phyloP scores from a whole-genome alignment of 2,888 invertebrate genomes.

The Lepidocyrtinus sp. region DNA sequence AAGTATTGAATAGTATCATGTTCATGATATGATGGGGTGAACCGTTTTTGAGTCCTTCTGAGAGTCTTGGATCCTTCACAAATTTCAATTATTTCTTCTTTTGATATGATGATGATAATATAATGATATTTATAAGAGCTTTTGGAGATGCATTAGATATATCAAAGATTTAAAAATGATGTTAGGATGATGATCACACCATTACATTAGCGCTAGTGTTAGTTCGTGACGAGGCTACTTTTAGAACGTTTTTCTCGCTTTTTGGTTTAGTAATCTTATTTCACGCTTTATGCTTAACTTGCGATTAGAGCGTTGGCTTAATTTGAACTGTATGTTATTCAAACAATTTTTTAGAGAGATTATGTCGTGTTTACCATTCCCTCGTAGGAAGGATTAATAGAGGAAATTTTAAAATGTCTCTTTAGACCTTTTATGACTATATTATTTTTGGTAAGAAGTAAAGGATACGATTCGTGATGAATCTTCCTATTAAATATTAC shows the following conservation, averaged over 20 bases:
- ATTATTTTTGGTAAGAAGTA: neutral
- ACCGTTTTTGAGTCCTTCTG: conserved; percentile 26
- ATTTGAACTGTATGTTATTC: neutral
- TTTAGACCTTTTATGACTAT: neutral
- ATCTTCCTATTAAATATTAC: neutral
- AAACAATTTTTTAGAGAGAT: neutral
- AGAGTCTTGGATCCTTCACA: too few species aligned
- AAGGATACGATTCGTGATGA: too few species aligned
- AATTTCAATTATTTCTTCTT: neutral
- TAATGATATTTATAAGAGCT: neutral
- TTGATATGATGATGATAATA: neutral
- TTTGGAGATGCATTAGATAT: neutral
- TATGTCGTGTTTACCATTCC: neutral
- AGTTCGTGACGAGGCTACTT: conserved; percentile 1
- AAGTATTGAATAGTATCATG: neutral
- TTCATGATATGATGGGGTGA: conserved; percentile 10
- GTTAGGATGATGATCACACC: neutral
- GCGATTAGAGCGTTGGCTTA: neutral
- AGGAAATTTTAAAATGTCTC: neutral
- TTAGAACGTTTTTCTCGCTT: neutral
- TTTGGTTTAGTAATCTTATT: conserved; percentile 31
- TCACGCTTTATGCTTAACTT: conserved; percentile 23
- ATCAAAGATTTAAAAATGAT: neutral
- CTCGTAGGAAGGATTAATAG: neutral
- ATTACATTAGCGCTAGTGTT: neutral